phyloP scores from a whole-genome alignment of 2,797 vertebrate species.

The Amblyopsis hoosieri region DNA sequence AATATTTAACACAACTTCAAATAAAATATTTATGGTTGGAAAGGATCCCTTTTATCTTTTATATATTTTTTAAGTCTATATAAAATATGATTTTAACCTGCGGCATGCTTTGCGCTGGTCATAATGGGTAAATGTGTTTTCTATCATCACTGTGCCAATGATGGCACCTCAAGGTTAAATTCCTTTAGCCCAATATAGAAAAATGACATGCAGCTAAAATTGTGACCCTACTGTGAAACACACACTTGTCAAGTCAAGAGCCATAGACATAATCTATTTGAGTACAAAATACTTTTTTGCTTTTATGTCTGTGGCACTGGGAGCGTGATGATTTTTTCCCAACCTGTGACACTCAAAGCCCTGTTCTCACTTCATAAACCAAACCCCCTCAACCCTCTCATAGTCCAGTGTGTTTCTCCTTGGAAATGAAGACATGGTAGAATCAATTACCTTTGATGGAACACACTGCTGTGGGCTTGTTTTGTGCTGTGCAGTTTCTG shows the following conservation, averaged over 20 bases:
- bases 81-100: neutral
- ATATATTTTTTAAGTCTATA: too few species aligned
- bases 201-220: conserved; percentile 6
- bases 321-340: conserved; percentile 44
- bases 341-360: conserved; percentile 41
- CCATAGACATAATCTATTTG: conserved; percentile 57
- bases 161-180: conserved; percentile 45
- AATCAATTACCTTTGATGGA: conserved; percentile 72
- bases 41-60: neutral
- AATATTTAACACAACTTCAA: too few species aligned
- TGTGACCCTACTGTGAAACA: neutral
- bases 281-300: conserved; percentile 31
- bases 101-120: conserved; percentile 4
- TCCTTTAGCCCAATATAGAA: conserved; percentile 44
- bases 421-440: conserved; percentile 69
- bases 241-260: conserved; percentile 20
- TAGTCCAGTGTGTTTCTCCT: conserved; percentile 50
- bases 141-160: conserved; percentile 42
- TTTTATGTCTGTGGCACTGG: conserved; percentile 44
- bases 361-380: conserved; percentile 50
- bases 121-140: conserved; percentile 16
- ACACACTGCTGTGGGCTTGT: conserved; percentile 46
- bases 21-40: neutral
- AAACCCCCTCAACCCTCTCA: conserved; percentile 35
- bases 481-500: conserved; percentile 42